Conservation (phyloP, 1,140 invertebrate genomes). For the Zaprionus inermis region DNA sequence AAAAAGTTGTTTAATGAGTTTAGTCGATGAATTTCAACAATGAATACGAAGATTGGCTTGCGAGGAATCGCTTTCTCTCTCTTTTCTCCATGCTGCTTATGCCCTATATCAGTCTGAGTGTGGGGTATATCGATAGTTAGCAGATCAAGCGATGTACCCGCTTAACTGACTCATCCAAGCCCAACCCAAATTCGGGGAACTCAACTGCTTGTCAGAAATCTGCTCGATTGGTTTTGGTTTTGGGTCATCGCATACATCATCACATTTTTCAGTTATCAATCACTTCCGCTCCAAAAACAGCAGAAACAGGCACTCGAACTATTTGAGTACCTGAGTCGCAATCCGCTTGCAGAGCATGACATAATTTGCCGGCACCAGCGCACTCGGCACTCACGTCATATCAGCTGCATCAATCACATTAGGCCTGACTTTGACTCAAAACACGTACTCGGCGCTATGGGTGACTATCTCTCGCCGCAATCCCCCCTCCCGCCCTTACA, state of each 20-base stretch:
- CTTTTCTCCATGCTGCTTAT: background rate
- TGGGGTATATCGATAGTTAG: constrained; percentile 8
- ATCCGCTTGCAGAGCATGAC: constrained; percentile 50
- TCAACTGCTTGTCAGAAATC: constrained; percentile 1
- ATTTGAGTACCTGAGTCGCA: constrained; percentile 40
- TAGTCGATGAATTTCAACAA: constrained; percentile 67
- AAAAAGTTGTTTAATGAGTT: constrained; percentile 74
- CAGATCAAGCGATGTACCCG: background rate
- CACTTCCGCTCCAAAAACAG: constrained; percentile 46
- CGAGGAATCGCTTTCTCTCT: background rate
- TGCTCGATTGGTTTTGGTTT: constrained; percentile 18
- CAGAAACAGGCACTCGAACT: background rate
- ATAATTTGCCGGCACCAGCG: constrained; percentile 31
- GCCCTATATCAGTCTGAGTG: background rate
- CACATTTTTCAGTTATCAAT: constrained; percentile 54
- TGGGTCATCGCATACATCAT: constrained; percentile 34
- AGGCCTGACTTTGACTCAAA: constrained; percentile 56
- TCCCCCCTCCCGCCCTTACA: background rate
- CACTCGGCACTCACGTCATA: constrained; percentile 34
- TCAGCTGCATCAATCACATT: constrained; percentile 61
- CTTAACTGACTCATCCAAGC: constrained; percentile 9
- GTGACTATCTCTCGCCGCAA: no score
- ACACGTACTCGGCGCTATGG: constrained; percentile 52
- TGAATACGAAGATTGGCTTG: constrained; percentile 23
- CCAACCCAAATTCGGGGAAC: constrained; percentile 35